Conservation (phyloP, 2,888 invertebrate species). For the Diachrysia chrysitis region DNA sequence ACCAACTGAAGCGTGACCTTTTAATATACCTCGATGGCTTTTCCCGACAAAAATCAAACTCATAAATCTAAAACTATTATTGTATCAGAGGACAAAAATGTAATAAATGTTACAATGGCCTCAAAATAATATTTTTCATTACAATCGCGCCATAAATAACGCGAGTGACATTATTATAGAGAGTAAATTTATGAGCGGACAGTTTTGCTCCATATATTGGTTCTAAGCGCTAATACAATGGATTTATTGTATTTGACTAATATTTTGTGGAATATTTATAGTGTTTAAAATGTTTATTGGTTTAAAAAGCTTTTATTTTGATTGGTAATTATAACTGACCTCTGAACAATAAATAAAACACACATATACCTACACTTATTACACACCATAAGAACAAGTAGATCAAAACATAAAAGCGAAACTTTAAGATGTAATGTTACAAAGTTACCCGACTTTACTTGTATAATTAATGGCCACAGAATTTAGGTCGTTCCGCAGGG, state of each 20-base stretch:
- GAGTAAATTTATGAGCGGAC: slow-evolving; percentile 52
- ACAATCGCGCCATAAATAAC: slow-evolving; percentile 55
- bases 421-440: slow-evolving; percentile 9
- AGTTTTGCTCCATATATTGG: slow-evolving; percentile 32
- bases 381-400: not conserved
- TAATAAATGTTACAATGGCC: slow-evolving; percentile 51
- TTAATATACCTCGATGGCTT: not conserved
- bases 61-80: slow-evolving; percentile 47
- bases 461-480: slow-evolving; percentile 37
- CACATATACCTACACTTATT: too few relatives aligned
- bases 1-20: not conserved
- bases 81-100: slow-evolving; percentile 25
- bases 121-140: slow-evolving; percentile 62
- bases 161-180: slow-evolving; percentile 58
- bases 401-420: not conserved
- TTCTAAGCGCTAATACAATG: slow-evolving; percentile 35
- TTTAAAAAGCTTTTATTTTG: too few relatives aligned
- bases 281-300: not conserved
- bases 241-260: slow-evolving; percentile 29
- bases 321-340: too few relatives aligned
- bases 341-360: too few relatives aligned
- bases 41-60: slow-evolving; percentile 16
- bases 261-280: slow-evolving; percentile 27
- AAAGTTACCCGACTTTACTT: slow-evolving; percentile 23
- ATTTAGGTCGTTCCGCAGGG: slow-evolving; percentile 19